These are phyloP conservation scores for Centrocercus urophasianus DNA, from an alignment of 2,113 vertebrate species.

Conservation along the genomic window DNA sequence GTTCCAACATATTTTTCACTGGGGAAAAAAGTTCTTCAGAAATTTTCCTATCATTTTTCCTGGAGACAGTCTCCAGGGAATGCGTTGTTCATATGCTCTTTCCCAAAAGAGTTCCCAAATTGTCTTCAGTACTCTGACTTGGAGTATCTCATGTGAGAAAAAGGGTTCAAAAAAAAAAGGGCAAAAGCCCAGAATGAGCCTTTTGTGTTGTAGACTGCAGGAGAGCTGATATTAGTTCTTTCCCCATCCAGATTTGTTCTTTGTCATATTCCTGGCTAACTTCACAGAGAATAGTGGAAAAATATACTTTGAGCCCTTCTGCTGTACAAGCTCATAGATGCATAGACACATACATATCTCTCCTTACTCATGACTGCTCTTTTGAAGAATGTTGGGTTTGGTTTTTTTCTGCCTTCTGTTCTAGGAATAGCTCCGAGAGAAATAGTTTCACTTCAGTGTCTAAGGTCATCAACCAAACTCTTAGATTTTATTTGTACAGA, in stretches of 20 bases:
- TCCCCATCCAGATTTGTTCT: not conserved
- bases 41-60: not conserved
- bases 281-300: not conserved
- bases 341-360: not conserved
- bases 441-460: conserved; percentile 28
- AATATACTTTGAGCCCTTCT: not conserved
- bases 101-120: not conserved
- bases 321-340: not conserved
- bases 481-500: not conserved
- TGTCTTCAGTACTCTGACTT: not conserved
- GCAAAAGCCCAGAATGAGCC: not conserved
- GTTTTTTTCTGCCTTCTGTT: not conserved
- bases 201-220: not conserved
- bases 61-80: not conserved
- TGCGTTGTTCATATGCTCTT: not conserved
- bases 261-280: not conserved
- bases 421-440: conserved; percentile 28
- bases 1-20: not conserved
- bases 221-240: not conserved
- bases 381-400: not conserved
- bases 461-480: not conserved
- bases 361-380: not conserved
- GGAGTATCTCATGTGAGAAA: not conserved
- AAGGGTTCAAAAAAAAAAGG: not conserved
- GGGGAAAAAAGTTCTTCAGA: conserved; percentile 13